Conservation (phyloP, 2,113 vertebrate species). For the Semnopithecus entellus region DNA sequence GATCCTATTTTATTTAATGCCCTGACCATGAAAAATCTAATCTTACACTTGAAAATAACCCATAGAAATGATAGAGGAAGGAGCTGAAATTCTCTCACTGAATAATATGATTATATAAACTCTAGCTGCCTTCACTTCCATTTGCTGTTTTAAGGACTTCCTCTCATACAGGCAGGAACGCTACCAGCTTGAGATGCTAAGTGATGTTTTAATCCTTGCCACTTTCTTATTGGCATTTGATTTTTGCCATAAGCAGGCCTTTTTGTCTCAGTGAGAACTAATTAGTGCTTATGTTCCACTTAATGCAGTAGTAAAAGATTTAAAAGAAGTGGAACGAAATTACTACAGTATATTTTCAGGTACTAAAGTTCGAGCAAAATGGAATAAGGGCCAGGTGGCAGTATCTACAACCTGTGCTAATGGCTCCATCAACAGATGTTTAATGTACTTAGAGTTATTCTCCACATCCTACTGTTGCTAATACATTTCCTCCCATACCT, state of each 20-base stretch:
- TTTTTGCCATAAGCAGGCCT: slow-evolving; percentile 64
- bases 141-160: slow-evolving; percentile 54
- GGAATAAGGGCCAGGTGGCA: slow-evolving; percentile 86
- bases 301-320: slow-evolving; percentile 81
- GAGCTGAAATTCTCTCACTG: background rate
- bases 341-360: slow-evolving; percentile 77
- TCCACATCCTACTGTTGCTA: slow-evolving; percentile 89
- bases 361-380: slow-evolving; percentile 82
- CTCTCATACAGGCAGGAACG: background rate
- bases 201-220: slow-evolving; percentile 62
- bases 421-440: slow-evolving; percentile 85
- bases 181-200: slow-evolving; percentile 19
- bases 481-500: slow-evolving; percentile 81
- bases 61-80: slow-evolving; percentile 33
- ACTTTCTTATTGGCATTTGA: slow-evolving; percentile 68
- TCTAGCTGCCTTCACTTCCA: background rate
- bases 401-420: slow-evolving; percentile 85
- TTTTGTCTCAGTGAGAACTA: slow-evolving; percentile 63
- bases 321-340: slow-evolving; percentile 72
- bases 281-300: slow-evolving; percentile 70
- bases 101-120: slow-evolving; percentile 24
- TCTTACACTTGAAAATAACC: slow-evolving; percentile 27
- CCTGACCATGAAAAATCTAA: background rate
- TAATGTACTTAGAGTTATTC: slow-evolving; percentile 82
- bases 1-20: background rate